Conservation (phyloP, 2,113 vertebrate species). For the Mus pahari region DNA sequence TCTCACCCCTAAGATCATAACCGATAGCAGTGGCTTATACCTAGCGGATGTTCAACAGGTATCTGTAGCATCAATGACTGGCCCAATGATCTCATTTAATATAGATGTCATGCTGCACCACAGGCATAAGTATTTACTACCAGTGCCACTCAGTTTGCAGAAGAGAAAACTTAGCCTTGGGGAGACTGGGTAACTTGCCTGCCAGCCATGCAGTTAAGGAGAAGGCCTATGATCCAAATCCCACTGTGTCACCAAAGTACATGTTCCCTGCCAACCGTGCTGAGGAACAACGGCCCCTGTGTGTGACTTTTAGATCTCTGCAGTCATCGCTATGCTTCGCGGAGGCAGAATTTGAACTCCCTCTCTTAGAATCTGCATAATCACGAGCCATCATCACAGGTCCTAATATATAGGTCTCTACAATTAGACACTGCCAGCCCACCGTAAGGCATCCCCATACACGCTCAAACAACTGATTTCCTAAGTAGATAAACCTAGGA, state of each 20-base stretch:
- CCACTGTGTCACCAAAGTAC: background rate
- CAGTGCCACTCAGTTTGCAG: background rate
- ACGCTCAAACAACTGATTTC: slow-evolving; percentile 41
- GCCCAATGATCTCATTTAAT: background rate
- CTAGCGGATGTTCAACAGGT: background rate
- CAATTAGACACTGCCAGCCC: background rate
- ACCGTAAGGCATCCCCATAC: background rate
- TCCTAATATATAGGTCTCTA: background rate
- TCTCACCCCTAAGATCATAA: background rate
- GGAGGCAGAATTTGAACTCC: slow-evolving; percentile 48
- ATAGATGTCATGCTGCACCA: background rate
- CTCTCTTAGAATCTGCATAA: slow-evolving; percentile 63
- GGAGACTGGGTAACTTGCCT: background rate
- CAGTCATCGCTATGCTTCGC: slow-evolving; percentile 18
- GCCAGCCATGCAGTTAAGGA: background rate
- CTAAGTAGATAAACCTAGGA: slow-evolving; percentile 66
- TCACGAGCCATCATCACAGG: slow-evolving; percentile 32
- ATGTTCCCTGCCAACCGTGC: background rate
- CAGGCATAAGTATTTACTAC: background rate
- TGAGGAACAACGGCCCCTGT: background rate
- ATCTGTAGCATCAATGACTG: slow-evolving; percentile 10
- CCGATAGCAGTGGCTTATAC: background rate
- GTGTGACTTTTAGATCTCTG: background rate
- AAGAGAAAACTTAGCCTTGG: slow-evolving; percentile 2
- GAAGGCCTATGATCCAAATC: background rate